Evolutionary conservation across 2,113 vertebrate species (phyloP), one percentile per base, ranked within the genome.

Genomic region (Oryzias woworae): DNA sequence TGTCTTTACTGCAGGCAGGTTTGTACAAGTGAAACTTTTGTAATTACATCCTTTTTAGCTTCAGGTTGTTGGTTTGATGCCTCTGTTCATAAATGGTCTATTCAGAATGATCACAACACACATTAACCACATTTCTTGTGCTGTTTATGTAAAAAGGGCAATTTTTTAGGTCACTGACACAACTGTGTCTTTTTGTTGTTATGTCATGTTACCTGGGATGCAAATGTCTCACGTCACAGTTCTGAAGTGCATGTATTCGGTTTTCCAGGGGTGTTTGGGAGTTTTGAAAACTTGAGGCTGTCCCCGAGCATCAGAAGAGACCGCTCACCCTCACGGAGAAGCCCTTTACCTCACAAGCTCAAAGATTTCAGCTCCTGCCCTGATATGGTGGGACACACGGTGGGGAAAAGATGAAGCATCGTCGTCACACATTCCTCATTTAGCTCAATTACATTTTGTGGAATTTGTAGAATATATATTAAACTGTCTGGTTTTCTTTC

Each of bases 381-480:
- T 42, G 91, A 92, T 14, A 92, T 92, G 91, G 88, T 85, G n/a
- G 86, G 87, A 53, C 81, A 85, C 24, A 80, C 57, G 77, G 90
- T 91, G 62, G 84, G 87, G 18, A 10, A 17, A 54, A 28, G 24
- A 49, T 4, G 24, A 23, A 8, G 55, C 16, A 14, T 57, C 45
- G 5, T 23, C 4, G 8, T n/a, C 18, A 52, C 14, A 56, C 15
- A 24, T 36, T 41, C 28, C 1, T 1, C 2, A 61, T 58, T 44
- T 0, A 47, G 17, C n/a, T 18, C 24, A 42, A 13, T 44, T 24
- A 53, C 3, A 17, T 22, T 12, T 53, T 16, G 5, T 7, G 14
- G 17, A 14, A 14, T 45, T 4, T 45, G 24, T 28, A 7, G 42
- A 48, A 52, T 16, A 54, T 55, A 67, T 24, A 10, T 28, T 3